These are phyloP conservation scores for Monomorium pharaonis DNA, from an alignment of 1,140 invertebrate species.

Conservation along the genomic window DNA sequence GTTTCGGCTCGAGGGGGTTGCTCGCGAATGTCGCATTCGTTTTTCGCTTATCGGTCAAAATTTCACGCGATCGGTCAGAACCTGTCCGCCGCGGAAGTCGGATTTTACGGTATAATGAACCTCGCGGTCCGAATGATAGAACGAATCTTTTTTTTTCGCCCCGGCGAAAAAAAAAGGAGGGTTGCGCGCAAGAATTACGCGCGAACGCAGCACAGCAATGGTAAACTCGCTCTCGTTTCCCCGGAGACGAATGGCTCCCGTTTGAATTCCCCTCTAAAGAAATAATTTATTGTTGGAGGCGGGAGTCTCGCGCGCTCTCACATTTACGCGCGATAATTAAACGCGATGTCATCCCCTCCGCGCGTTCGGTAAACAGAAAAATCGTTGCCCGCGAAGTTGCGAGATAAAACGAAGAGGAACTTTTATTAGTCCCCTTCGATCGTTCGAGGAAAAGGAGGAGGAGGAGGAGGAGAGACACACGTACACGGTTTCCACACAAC, in stretches of 20 bases:
- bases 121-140: not conserved
- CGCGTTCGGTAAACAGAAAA: not conserved
- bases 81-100: slow-evolving; percentile 23
- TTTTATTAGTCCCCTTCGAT: not conserved
- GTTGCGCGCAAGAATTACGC: not conserved
- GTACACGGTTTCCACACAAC: not conserved
- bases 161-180: not conserved
- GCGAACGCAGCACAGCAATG: not conserved
- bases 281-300: slow-evolving; percentile 21
- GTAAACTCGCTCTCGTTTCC: not conserved
- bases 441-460: no score
- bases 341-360: no score
- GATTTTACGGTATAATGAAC: slow-evolving; percentile 50
- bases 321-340: slow-evolving; percentile 33
- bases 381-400: not conserved
- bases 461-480: no score
- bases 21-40: not conserved
- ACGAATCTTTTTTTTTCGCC: not conserved
- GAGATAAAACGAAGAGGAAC: not conserved
- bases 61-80: slow-evolving; percentile 50
- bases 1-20: slow-evolving; percentile 7
- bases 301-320: not conserved
- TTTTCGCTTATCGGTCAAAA: slow-evolving; percentile 26
- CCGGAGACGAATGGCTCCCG: not conserved
- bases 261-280: slow-evolving; percentile 4